These are phyloP conservation scores for Pangasius mekongensis DNA, from an alignment of 2,797 vertebrate species.

Conservation along the genomic window DNA sequence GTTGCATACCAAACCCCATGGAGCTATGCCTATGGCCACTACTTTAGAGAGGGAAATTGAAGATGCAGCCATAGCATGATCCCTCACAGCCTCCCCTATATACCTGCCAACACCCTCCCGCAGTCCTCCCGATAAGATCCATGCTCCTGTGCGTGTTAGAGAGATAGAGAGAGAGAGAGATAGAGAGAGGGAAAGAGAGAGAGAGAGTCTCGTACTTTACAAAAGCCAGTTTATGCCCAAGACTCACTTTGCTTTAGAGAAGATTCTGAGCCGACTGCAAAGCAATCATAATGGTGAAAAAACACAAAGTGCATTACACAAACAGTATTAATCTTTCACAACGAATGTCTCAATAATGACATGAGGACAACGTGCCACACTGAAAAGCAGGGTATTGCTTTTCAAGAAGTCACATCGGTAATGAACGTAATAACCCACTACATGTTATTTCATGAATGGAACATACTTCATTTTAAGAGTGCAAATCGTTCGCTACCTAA, in stretches of 20 bases:
- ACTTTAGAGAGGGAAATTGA: conserved; percentile 79
- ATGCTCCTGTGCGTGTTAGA: conserved; percentile 77
- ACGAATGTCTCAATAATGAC: neutral
- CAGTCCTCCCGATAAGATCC: conserved; percentile 86
- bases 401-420: neutral
- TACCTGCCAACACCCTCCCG: conserved; percentile 83
- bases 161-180: neutral
- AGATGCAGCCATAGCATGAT: conserved; percentile 82
- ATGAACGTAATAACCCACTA: neutral
- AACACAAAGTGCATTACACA: neutral
- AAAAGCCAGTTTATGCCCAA: neutral
- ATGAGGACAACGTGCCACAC: neutral
- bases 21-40: conserved; percentile 84
- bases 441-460: neutral
- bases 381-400: neutral
- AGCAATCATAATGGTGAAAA: no score
- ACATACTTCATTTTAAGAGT: neutral
- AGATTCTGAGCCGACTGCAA: no score
- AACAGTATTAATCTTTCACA: neutral
- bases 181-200: neutral
- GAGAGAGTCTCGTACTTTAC: neutral
- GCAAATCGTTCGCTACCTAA: neutral
- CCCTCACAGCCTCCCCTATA: conserved; percentile 87
- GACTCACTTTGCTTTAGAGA: neutral
- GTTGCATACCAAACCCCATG: conserved; percentile 86